Evolutionary conservation across 2,888 invertebrate genomes (phyloP), one percentile per base, ranked within the genome.

Genomic region (Drosophila setosimentum): DNA sequence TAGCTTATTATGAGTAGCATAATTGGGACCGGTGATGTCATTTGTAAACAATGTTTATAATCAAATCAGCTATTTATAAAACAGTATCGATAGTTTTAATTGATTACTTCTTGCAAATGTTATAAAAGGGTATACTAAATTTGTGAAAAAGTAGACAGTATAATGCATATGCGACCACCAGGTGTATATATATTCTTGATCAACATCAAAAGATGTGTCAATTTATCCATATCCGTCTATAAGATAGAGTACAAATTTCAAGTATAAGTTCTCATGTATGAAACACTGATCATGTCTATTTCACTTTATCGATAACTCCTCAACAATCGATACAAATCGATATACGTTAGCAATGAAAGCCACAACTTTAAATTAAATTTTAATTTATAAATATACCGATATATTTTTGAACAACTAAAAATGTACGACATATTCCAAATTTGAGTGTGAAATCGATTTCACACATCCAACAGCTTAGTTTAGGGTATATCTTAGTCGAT

Each of bases 1-100:
- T n/a, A 6, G n/a, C 24, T 29, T 40, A 35, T 48, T 24, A 32
- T 21, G 57, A 53, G 55, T 61, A 51, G 37, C 55, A 74, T 65
- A 70, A 70, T 62, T 42, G 21, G 6, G 10, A 16, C n/a, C 49
- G n/a, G 2, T 50, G 27, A 35, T 33, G 59, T 16, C 27, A 35
- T 59, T 33, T 2, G 24, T 2, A 2, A 35, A 16, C 33, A 54
- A 24, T 37, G 24, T 51, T 21, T 33, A 24, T 6, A 27, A 18
- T 54, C 10, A 11, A 11, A 55, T 21, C 7, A 11, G 37, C 27
- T n/a, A 2, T 18, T 30, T 30, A 32, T 24, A 35, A 16, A 16
- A 10, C 0, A 10, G 27, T 48, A 13, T 13, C 35, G 1, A 8
- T 4, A 16, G 24, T 48, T 13, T 27, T 10, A 18, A 18, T 2